Conservation (phyloP, 2,888 invertebrate species). For the Synergus japonicus region DNA sequence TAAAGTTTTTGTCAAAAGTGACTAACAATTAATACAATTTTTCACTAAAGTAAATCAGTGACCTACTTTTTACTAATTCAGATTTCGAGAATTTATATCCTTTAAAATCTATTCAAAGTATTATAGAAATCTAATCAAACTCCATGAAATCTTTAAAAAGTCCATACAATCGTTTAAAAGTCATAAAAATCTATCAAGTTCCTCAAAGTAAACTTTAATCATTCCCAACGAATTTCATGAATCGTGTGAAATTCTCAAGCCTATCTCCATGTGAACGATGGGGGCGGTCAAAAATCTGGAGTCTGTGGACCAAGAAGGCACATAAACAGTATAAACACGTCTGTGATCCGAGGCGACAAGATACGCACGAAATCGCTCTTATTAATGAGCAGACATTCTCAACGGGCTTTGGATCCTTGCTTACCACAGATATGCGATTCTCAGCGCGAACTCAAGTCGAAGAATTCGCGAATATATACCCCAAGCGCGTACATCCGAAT, state of each 20-base stretch:
- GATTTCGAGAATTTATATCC: no score
- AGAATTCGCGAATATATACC: constrained; percentile 54
- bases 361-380: constrained; percentile 58
- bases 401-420: constrained; percentile 67
- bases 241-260: constrained; percentile 26
- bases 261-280: neutral
- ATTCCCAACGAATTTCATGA: neutral
- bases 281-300: constrained; percentile 29
- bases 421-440: constrained; percentile 62
- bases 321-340: constrained; percentile 44
- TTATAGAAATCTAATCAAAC: no score
- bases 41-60: no score
- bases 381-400: constrained; percentile 76
- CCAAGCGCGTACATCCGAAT: constrained; percentile 46
- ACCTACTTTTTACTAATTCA: no score
- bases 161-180: no score
- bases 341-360: constrained; percentile 53
- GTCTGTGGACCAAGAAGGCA: constrained; percentile 19
- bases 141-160: no score
- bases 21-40: no score
- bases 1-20: no score
- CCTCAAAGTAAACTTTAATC: neutral
- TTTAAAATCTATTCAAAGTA: no score
- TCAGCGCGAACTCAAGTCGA: constrained; percentile 54
- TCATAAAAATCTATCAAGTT: no score